Base-by-base conservation (phyloP, 1,140 invertebrate genomes). In the Ips nitidus region DNA sequence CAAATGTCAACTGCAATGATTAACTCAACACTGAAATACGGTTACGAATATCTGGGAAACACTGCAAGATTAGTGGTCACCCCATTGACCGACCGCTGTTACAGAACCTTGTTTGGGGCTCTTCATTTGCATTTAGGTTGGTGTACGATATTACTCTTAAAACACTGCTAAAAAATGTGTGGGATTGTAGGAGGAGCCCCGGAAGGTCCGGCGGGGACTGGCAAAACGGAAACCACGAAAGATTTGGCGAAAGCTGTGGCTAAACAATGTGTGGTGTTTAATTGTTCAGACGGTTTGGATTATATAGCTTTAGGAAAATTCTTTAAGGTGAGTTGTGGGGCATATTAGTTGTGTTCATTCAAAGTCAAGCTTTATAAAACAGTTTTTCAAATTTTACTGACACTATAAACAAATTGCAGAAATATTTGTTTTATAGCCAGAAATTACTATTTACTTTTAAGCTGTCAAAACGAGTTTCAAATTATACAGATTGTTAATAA, bases 191-290 rank as follows among this genome's bases (percentile, higher is more conserved):
- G 90, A 56, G 95, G 95, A 40, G 94, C 95, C 22, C 94, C 94
- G 0, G 94, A 97, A 84, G 96, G 96, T 5, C 95, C 96, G 0
- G 95, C 96, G 2, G 95, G 95, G 45, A 93, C 95, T 1, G 97
- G 97, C 37, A 98, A 98, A 82, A 98, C 95, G 1, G 96, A 98
- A 82, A 98, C 95, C 0, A 95, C 92, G 0, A 98, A 98, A 82
- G 96, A 98, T 87, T 83, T 99, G 71, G 95, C 95, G 0, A 98
- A 98, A 82, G 94, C 95, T 4, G 90, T 98, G 1, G 95, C 95
- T 0, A 97, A 97, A 77, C 94, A 98, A 79, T 98, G 95, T 78
- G 94, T 98, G 3, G 95, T 98, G 0, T 98, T 98, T 78, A 98
- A 98, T 84, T 98, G 96, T 78, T 98, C 95, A 0, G 91, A 93